A percentile compares a stretch with the other conserved stretches of the same genome.
These are phyloP conservation scores for Cheilosia scutellata DNA, from an alignment of 2,888 invertebrate species.

Conservation along the genomic window DNA sequence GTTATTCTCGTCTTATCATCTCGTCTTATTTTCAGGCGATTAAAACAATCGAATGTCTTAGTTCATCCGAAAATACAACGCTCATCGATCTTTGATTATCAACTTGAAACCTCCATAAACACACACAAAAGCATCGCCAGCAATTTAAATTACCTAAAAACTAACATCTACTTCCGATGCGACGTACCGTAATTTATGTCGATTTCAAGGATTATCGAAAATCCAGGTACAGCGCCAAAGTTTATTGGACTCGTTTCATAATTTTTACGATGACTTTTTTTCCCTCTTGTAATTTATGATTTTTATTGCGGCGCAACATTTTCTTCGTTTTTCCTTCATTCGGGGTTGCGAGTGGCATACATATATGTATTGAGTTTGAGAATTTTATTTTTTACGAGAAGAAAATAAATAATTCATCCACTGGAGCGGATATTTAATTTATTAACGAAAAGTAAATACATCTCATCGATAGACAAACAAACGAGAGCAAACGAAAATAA, in stretches of 20 bases:
- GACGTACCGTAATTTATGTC: not conserved
- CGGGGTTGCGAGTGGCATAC: not conserved
- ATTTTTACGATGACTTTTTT: not conserved
- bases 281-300: not conserved
- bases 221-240: not conserved
- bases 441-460: not conserved
- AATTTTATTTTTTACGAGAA: too few relatives aligned
- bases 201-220: not conserved
- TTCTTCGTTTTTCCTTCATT: not conserved
- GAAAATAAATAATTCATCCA: not conserved
- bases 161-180: not conserved
- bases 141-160: not conserved
- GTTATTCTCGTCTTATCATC: not conserved
- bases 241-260: slow-evolving; percentile 2
- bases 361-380: not conserved
- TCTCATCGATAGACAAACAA: not conserved
- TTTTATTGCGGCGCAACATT: not conserved
- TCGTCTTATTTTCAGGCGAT: not conserved
- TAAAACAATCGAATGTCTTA: not conserved
- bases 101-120: not conserved
- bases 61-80: not conserved
- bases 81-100: not conserved
- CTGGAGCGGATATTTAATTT: not conserved
- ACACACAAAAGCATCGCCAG: not conserved
- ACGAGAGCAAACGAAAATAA: not conserved